Evolutionary conservation across 2,113 vertebrate species (phyloP), one percentile per base, ranked within the genome.

Genomic region (Brachyhypopomus gauderio): DNA sequence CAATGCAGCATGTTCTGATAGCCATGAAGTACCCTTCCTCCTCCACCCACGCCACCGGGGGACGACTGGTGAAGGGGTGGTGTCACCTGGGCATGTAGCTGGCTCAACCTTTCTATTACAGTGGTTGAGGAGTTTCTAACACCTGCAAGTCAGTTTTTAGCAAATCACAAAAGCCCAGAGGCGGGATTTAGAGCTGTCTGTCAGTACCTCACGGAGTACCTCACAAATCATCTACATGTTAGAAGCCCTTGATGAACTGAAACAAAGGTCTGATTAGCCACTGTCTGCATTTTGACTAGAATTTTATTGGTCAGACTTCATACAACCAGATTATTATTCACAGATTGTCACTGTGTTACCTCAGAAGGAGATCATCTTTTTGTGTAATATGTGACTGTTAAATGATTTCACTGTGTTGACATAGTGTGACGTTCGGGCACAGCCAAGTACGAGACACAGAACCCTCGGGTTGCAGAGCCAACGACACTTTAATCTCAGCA

Each of bases 341-440:
- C 23, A 52, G 59, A 63, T 55, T 73, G 58, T 80, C 71, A 56
- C 73, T 23, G 17, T 36, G 41, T 56, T 63, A 45, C 48, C 59
- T 5, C 30, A 30, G 23, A 20, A 45, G 41, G 78, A 36, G 67
- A 19, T 67, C 25, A 58, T 27, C 58, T 63, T 70, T 85, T 81
- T 78, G 58, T 41, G 38, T 66, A 81, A 58, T 78, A 27, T 58
- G 70, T 38, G 62, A 67, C 72, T 72, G 64, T 62, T 67, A 77
- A 82, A 71, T 20, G 25, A 58, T 79, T 36, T 27, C 23, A 30
- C 63, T 70, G 55, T 38, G 79, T 62, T 77, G 59, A 41, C 62
- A 30, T 77, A n/a, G n/a, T n/a, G n/a, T n/a, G n/a, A n/a, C n/a
- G n/a, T n/a, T n/a, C n/a, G n/a, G n/a, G n/a, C n/a, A n/a, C n/a